A percentile compares a stretch with the other conserved stretches of the same genome.
Evolutionary conservation across 2,797 vertebrate genomes (phyloP).

Genomic region (Periophthalmus magnuspinnatus): DNA sequence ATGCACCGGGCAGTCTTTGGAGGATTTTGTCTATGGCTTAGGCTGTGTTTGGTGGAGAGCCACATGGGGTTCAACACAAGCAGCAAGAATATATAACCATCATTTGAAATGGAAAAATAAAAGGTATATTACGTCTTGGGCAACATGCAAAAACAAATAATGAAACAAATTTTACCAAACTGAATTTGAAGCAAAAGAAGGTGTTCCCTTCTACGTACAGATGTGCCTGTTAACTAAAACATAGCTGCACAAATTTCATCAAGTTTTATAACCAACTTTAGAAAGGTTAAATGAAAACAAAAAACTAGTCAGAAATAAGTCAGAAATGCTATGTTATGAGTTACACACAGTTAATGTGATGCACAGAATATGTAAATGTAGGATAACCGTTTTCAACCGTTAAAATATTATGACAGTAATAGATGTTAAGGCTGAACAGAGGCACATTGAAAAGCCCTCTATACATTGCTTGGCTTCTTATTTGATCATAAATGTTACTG

Average conservation of each 20-base stretch:
- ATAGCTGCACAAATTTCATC: slow-evolving; percentile 67
- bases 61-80: slow-evolving; percentile 55
- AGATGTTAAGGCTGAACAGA: slow-evolving; percentile 49
- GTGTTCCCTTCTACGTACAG: slow-evolving; percentile 55
- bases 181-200: slow-evolving; percentile 26
- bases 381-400: slow-evolving; percentile 65
- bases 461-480: slow-evolving; percentile 45
- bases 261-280: slow-evolving; percentile 55
- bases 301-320: slow-evolving; percentile 66
- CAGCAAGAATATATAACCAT: slow-evolving; percentile 66
- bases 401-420: slow-evolving; percentile 43
- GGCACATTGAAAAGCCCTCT: slow-evolving; percentile 51
- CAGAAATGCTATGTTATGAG: slow-evolving; percentile 66
- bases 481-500: slow-evolving; percentile 49
- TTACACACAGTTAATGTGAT: slow-evolving; percentile 63
- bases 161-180: slow-evolving; percentile 33
- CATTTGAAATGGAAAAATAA: slow-evolving; percentile 64
- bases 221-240: slow-evolving; percentile 57
- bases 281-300: slow-evolving; percentile 57
- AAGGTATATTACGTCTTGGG: slow-evolving; percentile 60
- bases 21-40: slow-evolving; percentile 53
- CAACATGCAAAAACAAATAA: slow-evolving; percentile 37
- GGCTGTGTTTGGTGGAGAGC: slow-evolving; percentile 63
- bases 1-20: no score
- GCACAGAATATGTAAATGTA: slow-evolving; percentile 63